A percentile compares a stretch with the other conserved stretches of the same genome.
Conservation (phyloP, 2,888 invertebrate genomes). For the Watsonalla binaria region DNA sequence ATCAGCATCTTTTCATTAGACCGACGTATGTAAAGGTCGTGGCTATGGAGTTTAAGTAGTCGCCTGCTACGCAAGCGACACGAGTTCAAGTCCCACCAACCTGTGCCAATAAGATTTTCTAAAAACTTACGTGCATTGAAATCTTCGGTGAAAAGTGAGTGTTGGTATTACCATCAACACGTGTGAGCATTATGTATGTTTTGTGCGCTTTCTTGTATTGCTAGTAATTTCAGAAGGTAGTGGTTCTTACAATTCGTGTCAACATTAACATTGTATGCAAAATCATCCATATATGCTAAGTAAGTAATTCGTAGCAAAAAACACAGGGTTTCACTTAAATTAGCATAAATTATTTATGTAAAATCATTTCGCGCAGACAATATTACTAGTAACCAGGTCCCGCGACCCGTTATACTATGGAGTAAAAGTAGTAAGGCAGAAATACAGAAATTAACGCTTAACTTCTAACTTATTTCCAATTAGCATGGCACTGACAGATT, state of each 20-base stretch:
- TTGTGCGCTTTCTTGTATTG: too few species aligned
- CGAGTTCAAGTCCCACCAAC: too few species aligned
- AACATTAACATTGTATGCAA: background rate
- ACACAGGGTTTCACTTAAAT: conserved; percentile 15
- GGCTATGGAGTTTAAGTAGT: too few species aligned
- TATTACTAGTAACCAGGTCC: conserved; percentile 28
- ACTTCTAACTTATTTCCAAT: conserved; percentile 9
- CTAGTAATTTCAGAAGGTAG: background rate
- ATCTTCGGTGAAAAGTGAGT: too few species aligned
- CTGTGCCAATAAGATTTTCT: too few species aligned
- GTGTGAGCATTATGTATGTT: too few species aligned
- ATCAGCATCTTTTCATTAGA: too few species aligned
- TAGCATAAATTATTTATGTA: conserved; percentile 16
- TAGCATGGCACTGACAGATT: conserved; percentile 3
- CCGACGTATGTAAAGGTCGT: too few species aligned
- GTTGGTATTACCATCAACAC: too few species aligned
- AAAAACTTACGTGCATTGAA: too few species aligned
- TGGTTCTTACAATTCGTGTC: too few species aligned
- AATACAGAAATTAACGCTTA: conserved; percentile 18
- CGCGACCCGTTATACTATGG: conserved; percentile 35
- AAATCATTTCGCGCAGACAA: conserved; percentile 14
- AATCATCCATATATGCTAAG: conserved; percentile 12
- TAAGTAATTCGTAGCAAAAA: conserved; percentile 7
- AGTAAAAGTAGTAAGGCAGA: conserved; percentile 9
- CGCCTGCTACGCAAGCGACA: too few species aligned